Evolutionary conservation across 2,797 vertebrate species (phyloP), one percentile per base, ranked within the genome.

Genomic region (Darevskia mixta): DNA sequence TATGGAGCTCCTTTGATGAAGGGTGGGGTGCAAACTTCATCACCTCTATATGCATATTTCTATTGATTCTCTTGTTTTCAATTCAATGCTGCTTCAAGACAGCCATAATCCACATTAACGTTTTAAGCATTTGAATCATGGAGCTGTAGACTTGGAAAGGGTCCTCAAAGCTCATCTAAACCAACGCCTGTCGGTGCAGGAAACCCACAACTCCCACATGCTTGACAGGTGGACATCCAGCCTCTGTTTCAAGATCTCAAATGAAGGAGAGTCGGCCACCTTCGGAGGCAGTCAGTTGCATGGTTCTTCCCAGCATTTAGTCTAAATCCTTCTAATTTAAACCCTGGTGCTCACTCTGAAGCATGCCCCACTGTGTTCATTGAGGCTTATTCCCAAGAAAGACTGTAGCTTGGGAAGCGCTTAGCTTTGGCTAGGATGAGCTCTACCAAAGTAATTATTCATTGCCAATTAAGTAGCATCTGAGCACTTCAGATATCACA

Each of bases 381-480:
- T 77, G 41, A 6, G 66, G n/a, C 13, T 79, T 69, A 64, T 45
- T 77, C 73, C 45, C 64, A 79, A 64, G n/a, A 86, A 85, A n/a
- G 18, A 20, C 3, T 79, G n/a, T 49, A 27, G 64, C 64, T 32
- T 73, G 58, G 8, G 55, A 32, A 41, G 45, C 41, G 35, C 69
- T 73, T 32, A 58, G 38, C 8, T 79, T 58, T 43, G 81, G 27
- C 35, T 79, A 27, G 35, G 32, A 45, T 79, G 29, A 25, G 35
- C 32, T 6, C 23, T 35, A 75, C 27, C 55, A 43, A 43, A 87
- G 66, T 61, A 83, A 88, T 79, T 79, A 61, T 73, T 88, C 75
- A 79, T 72, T 23, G 81, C 72, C 18, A 1, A 55, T 35, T 75
- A 35, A 71, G 41, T 49, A 82, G 80, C 73, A 78, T 43, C 64